Evolutionary conservation across 2,113 vertebrate genomes (phyloP).

Genomic region (Saguinus imperator): DNA sequence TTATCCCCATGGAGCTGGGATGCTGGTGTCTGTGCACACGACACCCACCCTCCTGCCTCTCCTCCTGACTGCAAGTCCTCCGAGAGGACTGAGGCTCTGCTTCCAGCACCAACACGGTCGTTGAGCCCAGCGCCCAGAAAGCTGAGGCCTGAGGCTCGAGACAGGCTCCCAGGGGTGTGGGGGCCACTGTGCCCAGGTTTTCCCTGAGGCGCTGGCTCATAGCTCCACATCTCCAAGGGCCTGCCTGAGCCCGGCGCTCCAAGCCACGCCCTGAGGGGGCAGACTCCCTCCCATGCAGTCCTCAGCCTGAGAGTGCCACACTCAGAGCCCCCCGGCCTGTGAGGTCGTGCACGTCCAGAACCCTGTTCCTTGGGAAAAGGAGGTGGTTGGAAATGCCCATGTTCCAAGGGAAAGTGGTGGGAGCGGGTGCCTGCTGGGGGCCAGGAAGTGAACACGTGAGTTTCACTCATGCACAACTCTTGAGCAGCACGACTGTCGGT

Average conservation of each 20-base stretch:
- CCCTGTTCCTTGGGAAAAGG: background rate
- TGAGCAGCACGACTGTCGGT: background rate
- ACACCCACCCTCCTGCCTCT: background rate
- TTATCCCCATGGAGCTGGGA: background rate
- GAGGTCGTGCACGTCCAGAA: fast-evolving
- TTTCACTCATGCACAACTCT: fast-evolving
- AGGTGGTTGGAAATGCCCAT: background rate
- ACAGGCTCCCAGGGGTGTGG: background rate
- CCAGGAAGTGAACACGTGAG: background rate
- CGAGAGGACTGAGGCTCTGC: background rate
- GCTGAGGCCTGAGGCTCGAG: background rate
- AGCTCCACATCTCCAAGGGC: background rate
- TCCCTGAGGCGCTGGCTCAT: background rate
- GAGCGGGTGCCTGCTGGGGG: no score
- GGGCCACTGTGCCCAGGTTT: background rate
- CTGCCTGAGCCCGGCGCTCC: background rate
- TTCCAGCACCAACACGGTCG: background rate
- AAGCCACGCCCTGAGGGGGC: fast-evolving
- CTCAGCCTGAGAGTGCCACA: background rate
- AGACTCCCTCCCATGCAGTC: background rate
- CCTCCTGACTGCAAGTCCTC: background rate
- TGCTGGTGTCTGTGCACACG: background rate
- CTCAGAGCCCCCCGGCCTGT: background rate
- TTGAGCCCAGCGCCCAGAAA: background rate
- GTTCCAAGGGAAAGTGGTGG: background rate